Base-by-base conservation (phyloP, 2,797 vertebrate species). In the Typhlichthys subterraneus region DNA sequence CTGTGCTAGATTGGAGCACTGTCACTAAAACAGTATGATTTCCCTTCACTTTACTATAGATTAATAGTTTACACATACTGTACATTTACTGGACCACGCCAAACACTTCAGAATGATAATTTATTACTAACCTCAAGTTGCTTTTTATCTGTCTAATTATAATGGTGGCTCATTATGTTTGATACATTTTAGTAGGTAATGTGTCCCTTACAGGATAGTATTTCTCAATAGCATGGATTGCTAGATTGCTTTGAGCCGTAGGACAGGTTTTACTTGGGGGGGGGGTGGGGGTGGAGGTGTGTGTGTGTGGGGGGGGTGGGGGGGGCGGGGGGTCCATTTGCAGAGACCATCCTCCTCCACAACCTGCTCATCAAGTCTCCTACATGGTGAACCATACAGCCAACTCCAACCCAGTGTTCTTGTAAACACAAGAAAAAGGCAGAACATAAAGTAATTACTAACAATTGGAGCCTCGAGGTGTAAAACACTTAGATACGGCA, bases 121-220 rank as follows among this genome's bases (percentile, higher is more conserved):
- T 75, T 66, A 48, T 57, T 53, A 56, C 38, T 42, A 58, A 45
- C 4, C 19, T 59, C 23, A 69, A 71, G 14, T 69, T 42, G 29
- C 23, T 70, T 80, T 76, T 69, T 79, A 81, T 73, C 68, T 58
- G 56, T 49, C 47, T 63, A 76, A 71, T 76, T 75, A 23, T 23
- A 23, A 23, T 23, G 23, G 50, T 13, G 49, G 11, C 67, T 64
- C 52, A 73, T 71, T 71, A 53, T 57, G 65, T 45, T 56, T 59
- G 65, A 72, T 65, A 61, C 55, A 66, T 75, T 79, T 61, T 7
- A 73, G 55, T 15, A 72, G 56, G 63, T 72, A 78, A 81, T 59
- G 67, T 68, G 53, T 67, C 63, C 59, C 78, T 69, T 69, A 52
- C 58, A 67, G 60, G 67, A 74, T 60, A 58, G 19, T 47, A 10